phyloP scores from a whole-genome alignment of 2,888 invertebrate genomes.

The Apotomis turbidana region DNA sequence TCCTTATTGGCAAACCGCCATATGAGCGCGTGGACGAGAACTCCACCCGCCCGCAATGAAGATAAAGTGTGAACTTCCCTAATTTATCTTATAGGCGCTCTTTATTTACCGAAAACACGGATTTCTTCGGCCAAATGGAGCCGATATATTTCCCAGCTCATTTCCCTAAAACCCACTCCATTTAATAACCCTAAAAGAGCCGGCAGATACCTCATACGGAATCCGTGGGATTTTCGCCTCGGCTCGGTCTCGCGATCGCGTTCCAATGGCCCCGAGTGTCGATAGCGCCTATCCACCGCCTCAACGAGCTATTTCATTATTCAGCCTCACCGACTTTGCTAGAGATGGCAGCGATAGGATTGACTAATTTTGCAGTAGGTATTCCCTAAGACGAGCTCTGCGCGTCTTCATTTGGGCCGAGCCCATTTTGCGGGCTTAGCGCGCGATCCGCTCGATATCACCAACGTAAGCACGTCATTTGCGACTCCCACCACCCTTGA shows the following conservation, averaged over 20 bases:
- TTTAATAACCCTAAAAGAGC: slow-evolving; percentile 80
- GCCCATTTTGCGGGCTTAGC: slow-evolving; percentile 72
- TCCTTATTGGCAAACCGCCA: slow-evolving; percentile 72
- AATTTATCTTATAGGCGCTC: slow-evolving; percentile 72
- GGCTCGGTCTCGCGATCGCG: slow-evolving; percentile 61
- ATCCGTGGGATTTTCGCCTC: slow-evolving; percentile 75
- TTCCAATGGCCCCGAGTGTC: slow-evolving; percentile 63
- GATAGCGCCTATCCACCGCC: slow-evolving; percentile 68
- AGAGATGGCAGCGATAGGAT: slow-evolving; percentile 75
- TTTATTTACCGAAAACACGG: slow-evolving; percentile 71
- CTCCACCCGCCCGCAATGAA: slow-evolving; percentile 60
- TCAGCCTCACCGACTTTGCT: slow-evolving; percentile 69
- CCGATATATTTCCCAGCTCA: slow-evolving; percentile 74
- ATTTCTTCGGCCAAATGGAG: slow-evolving; percentile 65
- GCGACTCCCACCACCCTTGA: slow-evolving; percentile 61
- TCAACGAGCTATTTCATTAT: slow-evolving; percentile 81
- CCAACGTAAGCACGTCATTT: slow-evolving; percentile 75
- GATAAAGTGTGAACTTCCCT: slow-evolving; percentile 71
- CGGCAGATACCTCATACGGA: slow-evolving; percentile 76
- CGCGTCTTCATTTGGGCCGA: slow-evolving; percentile 72
- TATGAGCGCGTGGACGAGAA: slow-evolving; percentile 59
- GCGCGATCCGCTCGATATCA: slow-evolving; percentile 67
- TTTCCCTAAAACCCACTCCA: slow-evolving; percentile 81
- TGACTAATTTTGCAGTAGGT: slow-evolving; percentile 76
- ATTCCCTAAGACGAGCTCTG: slow-evolving; percentile 63